Evolutionary conservation across 2,888 invertebrate genomes (phyloP).

Genomic region (Epinotia ramella): DNA sequence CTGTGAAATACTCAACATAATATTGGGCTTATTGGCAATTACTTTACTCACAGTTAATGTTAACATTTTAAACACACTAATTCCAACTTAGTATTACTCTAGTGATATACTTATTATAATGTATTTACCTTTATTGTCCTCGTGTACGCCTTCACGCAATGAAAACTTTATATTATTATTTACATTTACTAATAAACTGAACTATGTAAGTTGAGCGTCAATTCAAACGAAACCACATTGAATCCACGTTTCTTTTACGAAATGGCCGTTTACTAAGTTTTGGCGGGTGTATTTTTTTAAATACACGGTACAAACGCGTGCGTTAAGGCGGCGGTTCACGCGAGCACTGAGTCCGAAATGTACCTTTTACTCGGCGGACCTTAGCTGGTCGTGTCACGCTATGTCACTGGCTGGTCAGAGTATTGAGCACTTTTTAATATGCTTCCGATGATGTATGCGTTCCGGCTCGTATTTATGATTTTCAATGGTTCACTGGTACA

Average conservation of each 20-base stretch:
- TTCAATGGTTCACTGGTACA: slow-evolving; percentile 47
- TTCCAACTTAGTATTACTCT: neutral
- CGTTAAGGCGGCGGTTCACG: slow-evolving; percentile 67
- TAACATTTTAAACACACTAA: no score
- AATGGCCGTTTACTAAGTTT: slow-evolving; percentile 49
- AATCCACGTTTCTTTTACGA: slow-evolving; percentile 41
- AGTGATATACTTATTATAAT: slow-evolving; percentile 43
- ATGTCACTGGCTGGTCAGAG: slow-evolving; percentile 56
- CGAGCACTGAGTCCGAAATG: slow-evolving; percentile 71
- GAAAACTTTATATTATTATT: slow-evolving; percentile 53
- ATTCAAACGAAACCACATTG: slow-evolving; percentile 36
- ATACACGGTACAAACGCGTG: slow-evolving; percentile 57
- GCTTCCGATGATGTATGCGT: slow-evolving; percentile 77
- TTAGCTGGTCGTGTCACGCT: slow-evolving; percentile 62
- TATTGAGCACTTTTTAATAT: slow-evolving; percentile 52
- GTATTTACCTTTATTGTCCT: slow-evolving; percentile 65
- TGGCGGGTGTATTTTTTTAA: slow-evolving; percentile 60
- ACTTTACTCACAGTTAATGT: neutral
- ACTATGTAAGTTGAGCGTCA: slow-evolving; percentile 48
- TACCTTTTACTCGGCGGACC: slow-evolving; percentile 73
- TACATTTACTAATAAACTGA: slow-evolving; percentile 55
- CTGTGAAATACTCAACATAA: no score
- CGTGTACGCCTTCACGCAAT: slow-evolving; percentile 54
- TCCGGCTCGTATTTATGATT: slow-evolving; percentile 69
- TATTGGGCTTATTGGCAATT: neutral